Conservation (phyloP, 1,140 invertebrate genomes). For the Drosophila athabasca region DNA sequence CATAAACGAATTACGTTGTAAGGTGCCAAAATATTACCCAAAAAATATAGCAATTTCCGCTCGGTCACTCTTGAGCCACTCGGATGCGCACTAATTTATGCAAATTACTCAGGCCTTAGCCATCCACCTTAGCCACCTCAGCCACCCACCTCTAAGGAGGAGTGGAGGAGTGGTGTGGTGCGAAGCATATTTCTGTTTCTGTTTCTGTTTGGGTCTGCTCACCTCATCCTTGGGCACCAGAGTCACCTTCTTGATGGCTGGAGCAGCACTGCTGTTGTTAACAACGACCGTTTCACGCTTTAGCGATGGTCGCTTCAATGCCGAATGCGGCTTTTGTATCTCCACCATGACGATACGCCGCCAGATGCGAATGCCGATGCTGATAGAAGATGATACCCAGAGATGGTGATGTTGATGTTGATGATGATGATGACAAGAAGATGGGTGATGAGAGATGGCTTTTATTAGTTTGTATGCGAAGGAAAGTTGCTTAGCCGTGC, state of each 20-base stretch:
- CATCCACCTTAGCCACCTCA: too few species aligned
- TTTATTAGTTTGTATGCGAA: constrained; percentile 52
- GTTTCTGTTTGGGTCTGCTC: constrained; percentile 16
- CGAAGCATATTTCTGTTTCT: not conserved
- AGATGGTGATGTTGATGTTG: constrained; percentile 8
- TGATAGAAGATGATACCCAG: not conserved
- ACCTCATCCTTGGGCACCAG: constrained; percentile 83
- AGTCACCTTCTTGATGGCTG: constrained; percentile 81
- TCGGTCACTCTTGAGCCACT: not conserved
- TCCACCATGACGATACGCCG: constrained; percentile 66
- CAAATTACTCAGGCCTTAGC: too few species aligned
- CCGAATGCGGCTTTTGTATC: constrained; percentile 82
- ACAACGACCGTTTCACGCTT: constrained; percentile 82
- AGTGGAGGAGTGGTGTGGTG: not conserved
- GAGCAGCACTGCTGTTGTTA: constrained; percentile 81
- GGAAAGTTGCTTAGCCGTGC: constrained; percentile 35
- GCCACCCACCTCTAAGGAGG: too few species aligned
- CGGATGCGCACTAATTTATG: too few species aligned
- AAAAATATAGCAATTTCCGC: too few species aligned
- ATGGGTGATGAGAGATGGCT: constrained; percentile 45
- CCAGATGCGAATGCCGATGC: constrained; percentile 8
- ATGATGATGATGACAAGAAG: constrained; percentile 2
- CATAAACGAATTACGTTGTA: too few species aligned
- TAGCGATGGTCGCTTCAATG: constrained; percentile 75
- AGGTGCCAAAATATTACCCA: too few species aligned